phyloP scores from a whole-genome alignment of 2,797 vertebrate species.

The Coracias cyanogaster region DNA sequence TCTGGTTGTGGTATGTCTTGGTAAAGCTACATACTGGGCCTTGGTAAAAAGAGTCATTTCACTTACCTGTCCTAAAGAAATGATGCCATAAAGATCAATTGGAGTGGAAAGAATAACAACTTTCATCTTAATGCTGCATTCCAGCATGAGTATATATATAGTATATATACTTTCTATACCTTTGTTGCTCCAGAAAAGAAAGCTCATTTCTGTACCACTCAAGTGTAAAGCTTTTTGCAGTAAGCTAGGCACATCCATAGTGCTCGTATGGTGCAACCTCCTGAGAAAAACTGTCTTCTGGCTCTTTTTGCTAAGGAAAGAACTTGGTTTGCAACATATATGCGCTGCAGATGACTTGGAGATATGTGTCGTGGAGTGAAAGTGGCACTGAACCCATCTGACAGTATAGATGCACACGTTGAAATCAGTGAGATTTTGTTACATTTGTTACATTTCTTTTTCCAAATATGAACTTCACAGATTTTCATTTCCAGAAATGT shows the following conservation, averaged over 20 bases:
- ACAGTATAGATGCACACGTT: not conserved
- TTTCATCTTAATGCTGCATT: not conserved
- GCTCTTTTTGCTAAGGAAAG: not conserved
- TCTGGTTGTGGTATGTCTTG: not conserved
- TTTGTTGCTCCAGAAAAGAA: not conserved
- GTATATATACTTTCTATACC: not conserved
- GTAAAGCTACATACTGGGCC: not conserved
- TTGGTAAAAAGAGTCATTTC: not conserved
- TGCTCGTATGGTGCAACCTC: not conserved
- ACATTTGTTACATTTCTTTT: not conserved
- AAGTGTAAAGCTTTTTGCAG: not conserved
- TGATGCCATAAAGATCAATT: not conserved
- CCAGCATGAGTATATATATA: not conserved
- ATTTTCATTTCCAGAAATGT: conserved; percentile 17
- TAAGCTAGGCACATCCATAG: not conserved
- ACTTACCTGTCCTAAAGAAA: not conserved
- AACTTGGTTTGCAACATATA: not conserved
- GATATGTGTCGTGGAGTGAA: not conserved
- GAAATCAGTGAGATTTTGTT: conserved; percentile 27
- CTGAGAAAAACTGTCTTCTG: not conserved
- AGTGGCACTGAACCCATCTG: conserved; percentile 14
- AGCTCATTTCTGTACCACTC: not conserved
- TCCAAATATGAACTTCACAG: conserved; percentile 28
- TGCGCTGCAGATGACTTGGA: not conserved
- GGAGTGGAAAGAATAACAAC: not conserved